Evolutionary conservation across 2,888 invertebrate genomes (phyloP), one percentile per base, ranked within the genome.

Genomic region (Galerucella calmariensis): DNA sequence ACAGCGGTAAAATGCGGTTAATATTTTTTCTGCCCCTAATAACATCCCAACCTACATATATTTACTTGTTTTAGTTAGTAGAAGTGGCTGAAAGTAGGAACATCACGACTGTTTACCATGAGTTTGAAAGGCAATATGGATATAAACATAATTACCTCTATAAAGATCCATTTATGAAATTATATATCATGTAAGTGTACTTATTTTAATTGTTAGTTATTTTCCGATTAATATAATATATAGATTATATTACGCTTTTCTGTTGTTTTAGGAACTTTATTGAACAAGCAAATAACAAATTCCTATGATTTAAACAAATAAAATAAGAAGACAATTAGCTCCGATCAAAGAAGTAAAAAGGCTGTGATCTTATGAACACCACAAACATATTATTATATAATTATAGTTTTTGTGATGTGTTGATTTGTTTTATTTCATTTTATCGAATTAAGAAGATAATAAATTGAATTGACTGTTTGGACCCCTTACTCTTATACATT

Each of bases 151-250:
- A 77, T 72, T 81, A 77, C 56, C 81, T 84, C 44, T 84, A 82
- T 61, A 75, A 79, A 67, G 85, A 85, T 81, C 82, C 85, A 20
- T 82, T 83, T 72, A 69, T 85, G 44, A 81, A 82, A 65, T 81
- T 80, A 71, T 83, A 81, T 75, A 79, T 86, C 16, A 79, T 81
- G 86, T 86, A 83, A 82, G 82, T 81, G 65, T 68, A 82, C 11
- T 44, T 35, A 41, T 24, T 44, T 66, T 20, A 44, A 27, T 56
- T 27, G 27, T 27, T 27, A 4, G 35, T 41, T 44, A 20, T 9
- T 58, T 48, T 66, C 8, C n/a, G 10, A 1, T 12, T 35, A 86
- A 87, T 67, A 56, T 56, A 27, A 62, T 51, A 41, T 6, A 41
- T 44, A 53, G 41, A 41, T 11, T 71, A 10, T 35, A 12, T 41